Percentiles rank a stretch among this genome's conserved stretches.
phyloP scores from a whole-genome alignment of 2,888 invertebrate species.

The Ennomos quercinarius region DNA sequence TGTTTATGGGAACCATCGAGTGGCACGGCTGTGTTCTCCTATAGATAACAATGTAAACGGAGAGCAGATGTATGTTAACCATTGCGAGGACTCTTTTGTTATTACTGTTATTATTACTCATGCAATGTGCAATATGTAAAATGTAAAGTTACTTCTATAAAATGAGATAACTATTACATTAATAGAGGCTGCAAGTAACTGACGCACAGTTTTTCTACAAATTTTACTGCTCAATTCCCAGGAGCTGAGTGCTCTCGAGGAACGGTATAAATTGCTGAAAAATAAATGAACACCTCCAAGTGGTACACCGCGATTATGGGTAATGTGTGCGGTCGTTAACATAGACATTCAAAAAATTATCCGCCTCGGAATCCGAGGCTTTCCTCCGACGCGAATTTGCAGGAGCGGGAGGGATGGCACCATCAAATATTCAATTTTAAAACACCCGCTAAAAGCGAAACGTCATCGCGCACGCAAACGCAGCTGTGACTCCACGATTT shows the following conservation, averaged over 20 bases:
- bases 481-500: constrained; percentile 83
- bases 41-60: constrained; percentile 59
- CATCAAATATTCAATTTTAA: constrained; percentile 86
- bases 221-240: constrained; percentile 38
- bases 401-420: constrained; percentile 81
- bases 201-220: constrained; percentile 16
- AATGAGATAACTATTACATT: constrained; percentile 14
- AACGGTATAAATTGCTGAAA: constrained; percentile 56
- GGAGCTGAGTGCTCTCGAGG: constrained; percentile 42
- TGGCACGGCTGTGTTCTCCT: constrained; percentile 61
- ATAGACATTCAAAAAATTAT: constrained; percentile 79
- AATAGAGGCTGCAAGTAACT: constrained; percentile 6
- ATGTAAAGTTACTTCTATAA: constrained; percentile 17
- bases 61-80: constrained; percentile 36
- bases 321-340: constrained; percentile 72
- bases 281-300: constrained; percentile 63
- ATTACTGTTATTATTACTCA: constrained; percentile 12
- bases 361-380: constrained; percentile 69
- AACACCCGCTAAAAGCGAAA: constrained; percentile 85
- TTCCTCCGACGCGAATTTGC: constrained; percentile 75
- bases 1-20: constrained; percentile 79
- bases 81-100: constrained; percentile 15
- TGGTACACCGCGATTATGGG: constrained; percentile 59
- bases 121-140: constrained; percentile 20
- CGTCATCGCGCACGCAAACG: constrained; percentile 79